Evolutionary conservation across 2,113 vertebrate species (phyloP), one percentile per base, ranked within the genome.

Genomic region (Aramus guarauna): DNA sequence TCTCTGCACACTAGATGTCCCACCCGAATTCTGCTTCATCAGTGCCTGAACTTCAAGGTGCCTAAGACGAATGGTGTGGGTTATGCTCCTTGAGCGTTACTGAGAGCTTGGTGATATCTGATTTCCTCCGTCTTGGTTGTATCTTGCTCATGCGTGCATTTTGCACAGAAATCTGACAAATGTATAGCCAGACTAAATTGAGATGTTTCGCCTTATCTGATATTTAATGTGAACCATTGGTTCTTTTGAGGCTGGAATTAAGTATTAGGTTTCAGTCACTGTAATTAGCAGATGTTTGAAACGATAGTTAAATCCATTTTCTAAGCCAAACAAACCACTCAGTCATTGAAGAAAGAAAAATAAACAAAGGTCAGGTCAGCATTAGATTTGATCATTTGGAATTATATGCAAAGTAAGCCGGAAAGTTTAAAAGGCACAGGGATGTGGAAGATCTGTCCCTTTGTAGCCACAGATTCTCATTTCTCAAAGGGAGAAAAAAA

Each of bases 231-330:
- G 39, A 87, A 37, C 73, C 56, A 27, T 18, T 82, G 76, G 32
- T 76, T 92, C 45, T 56, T 93, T 41, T 76, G 50, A 92, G 80
- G 69, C 59, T 85, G 89, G 67, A 92, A 82, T 91, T 16, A 68
- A 89, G 62, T 30, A 3, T 80, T 79, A 80, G 21, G 32, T 93
- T 97, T 89, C 83, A 87, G 80, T 91, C 45, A 12, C 74, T 80
- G 80, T 92, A 95, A 91, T 95, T 95, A 95, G 77, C 9, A 2
- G 37, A 55, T 85, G 60, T 73, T 79, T 76, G 53, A 90, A 96
- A 79, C 77, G 32, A 80, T 73, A 81, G 39, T 41, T 91, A 66
- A 74, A 87, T 60, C 73, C 11, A 4, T 55, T 90, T 96, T 95
- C 74, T 82, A 87, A 76, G 91, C 45, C 74, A 88, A 92, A 85